Conservation (phyloP, 1,140 invertebrate genomes). For the Pseudomyrmex sp. region DNA sequence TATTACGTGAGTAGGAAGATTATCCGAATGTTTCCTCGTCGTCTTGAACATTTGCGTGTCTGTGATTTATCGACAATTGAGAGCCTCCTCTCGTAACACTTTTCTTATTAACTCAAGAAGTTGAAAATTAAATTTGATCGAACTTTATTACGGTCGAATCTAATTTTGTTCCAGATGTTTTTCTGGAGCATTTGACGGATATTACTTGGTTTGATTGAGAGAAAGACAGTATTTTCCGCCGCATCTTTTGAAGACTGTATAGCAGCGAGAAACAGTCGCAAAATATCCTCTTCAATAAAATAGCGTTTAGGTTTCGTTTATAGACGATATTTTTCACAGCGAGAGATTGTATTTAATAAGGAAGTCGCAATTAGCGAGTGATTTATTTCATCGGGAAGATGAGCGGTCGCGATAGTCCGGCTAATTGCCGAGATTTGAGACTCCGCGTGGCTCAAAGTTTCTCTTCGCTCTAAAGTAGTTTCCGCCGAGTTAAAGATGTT, state of each 20-base stretch:
- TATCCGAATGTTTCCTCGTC: neutral
- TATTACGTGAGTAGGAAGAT: neutral
- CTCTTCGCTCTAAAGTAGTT: slow-evolving; percentile 27
- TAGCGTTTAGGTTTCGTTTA: neutral
- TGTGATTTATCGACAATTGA: neutral
- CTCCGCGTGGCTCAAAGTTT: slow-evolving; percentile 37
- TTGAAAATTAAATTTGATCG: slow-evolving; percentile 7
- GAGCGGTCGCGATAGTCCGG: slow-evolving; percentile 48
- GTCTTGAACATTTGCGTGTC: too few relatives aligned
- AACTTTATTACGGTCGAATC: neutral
- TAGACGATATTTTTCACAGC: neutral
- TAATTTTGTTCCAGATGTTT: neutral
- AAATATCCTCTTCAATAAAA: too few relatives aligned
- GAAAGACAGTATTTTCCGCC: neutral
- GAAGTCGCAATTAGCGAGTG: slow-evolving; percentile 37
- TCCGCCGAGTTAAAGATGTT: slow-evolving; percentile 39
- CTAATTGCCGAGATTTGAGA: slow-evolving; percentile 57
- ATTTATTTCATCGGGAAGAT: slow-evolving; percentile 46
- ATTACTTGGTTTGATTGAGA: neutral
- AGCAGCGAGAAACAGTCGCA: too few relatives aligned
- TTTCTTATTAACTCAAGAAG: neutral
- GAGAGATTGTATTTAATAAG: slow-evolving; percentile 35
- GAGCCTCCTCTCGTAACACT: neutral
- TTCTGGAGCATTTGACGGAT: neutral
- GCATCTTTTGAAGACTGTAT: neutral